Conservation (phyloP, 1,140 invertebrate species). For the Metaphire vulgaris region DNA sequence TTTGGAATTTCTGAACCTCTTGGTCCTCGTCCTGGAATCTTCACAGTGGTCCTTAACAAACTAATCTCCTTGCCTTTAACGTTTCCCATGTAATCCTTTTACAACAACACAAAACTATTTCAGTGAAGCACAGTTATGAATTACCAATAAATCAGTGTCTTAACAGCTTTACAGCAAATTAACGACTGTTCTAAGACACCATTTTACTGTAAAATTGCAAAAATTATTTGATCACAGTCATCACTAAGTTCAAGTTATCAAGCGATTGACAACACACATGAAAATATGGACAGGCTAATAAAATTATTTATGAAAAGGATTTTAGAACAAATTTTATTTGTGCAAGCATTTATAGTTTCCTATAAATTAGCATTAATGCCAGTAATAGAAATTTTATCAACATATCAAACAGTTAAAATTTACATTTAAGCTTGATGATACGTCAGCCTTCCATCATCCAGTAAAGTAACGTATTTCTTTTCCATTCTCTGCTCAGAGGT, state of each 20-base stretch:
- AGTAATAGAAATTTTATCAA: too few relatives aligned
- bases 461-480: constrained; percentile 98
- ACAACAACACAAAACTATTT: neutral
- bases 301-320: neutral
- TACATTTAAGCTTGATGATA: constrained; percentile 91
- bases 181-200: neutral
- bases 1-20: constrained; percentile 20
- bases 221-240: neutral
- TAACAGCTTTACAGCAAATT: neutral
- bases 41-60: constrained; percentile 93
- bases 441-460: constrained; percentile 85
- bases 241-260: neutral
- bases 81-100: constrained; percentile 94
- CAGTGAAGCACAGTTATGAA: neutral
- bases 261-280: neutral
- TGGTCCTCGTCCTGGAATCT: constrained; percentile 70
- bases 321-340: neutral
- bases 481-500: constrained; percentile 92
- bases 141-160: neutral
- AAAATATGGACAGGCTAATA: neutral
- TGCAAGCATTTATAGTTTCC: too few relatives aligned
- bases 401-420: too few relatives aligned
- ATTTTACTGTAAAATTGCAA: neutral
- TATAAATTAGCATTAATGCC: too few relatives aligned
- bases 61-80: constrained; percentile 93